Conservation (phyloP, 2,113 vertebrate genomes). For the Paradoxurus hermaphroditus region DNA sequence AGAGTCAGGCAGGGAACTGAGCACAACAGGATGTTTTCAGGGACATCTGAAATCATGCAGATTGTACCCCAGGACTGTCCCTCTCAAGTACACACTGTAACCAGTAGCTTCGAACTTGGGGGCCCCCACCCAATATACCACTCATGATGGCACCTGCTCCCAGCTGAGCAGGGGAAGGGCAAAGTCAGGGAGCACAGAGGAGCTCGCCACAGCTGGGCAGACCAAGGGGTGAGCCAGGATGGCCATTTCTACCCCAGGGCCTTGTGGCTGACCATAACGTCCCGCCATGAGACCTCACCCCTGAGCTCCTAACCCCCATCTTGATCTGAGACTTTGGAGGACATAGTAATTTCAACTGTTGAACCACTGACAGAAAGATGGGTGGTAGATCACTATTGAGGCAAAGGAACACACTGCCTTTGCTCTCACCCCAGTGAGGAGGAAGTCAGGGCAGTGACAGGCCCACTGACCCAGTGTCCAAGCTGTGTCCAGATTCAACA, state of each 20-base stretch:
- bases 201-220: too few relatives aligned
- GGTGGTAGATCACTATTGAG: background rate
- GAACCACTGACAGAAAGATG: background rate
- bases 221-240: background rate
- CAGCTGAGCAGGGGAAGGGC: background rate
- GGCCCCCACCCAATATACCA: background rate
- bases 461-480: background rate
- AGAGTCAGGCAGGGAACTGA: background rate
- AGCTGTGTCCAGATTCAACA: too few relatives aligned
- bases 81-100: background rate
- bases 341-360: background rate
- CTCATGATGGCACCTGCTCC: background rate
- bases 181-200: background rate
- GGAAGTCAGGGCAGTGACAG: background rate
- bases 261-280: too few relatives aligned
- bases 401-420: too few relatives aligned
- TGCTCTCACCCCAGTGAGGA: background rate
- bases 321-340: background rate
- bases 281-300: background rate
- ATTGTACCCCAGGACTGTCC: background rate
- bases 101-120: background rate
- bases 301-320: background rate
- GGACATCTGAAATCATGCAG: background rate
- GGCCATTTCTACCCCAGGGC: background rate
- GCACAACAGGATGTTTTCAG: background rate